These are phyloP conservation scores for Nibea albiflora DNA, from an alignment of 2,113 vertebrate species.

Conservation along the genomic window DNA sequence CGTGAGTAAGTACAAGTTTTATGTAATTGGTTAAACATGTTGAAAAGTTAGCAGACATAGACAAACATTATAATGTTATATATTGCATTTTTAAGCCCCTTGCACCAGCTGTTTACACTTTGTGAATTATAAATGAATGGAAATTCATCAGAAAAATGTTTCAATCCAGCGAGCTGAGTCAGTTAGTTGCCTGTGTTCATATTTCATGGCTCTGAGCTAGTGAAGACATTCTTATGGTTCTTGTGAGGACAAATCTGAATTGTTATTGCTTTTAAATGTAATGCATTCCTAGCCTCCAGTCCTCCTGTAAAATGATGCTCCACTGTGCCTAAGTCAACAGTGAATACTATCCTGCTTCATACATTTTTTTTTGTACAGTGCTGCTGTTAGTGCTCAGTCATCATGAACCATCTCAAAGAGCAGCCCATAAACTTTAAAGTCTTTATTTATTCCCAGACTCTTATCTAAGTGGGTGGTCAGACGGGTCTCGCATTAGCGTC, in stretches of 20 bases:
- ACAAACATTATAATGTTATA: background rate
- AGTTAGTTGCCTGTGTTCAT: background rate
- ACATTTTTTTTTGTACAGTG: background rate
- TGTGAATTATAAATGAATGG: background rate
- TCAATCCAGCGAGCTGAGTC: background rate
- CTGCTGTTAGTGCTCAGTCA: constrained; percentile 8
- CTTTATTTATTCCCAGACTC: constrained; percentile 33
- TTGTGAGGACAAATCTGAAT: background rate
- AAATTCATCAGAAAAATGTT: background rate
- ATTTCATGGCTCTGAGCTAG: background rate
- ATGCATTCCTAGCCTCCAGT: background rate
- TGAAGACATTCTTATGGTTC: background rate
- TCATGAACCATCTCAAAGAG: constrained; percentile 20
- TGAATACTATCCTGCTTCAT: background rate
- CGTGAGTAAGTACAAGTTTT: background rate
- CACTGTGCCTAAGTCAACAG: background rate
- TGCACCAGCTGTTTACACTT: background rate
- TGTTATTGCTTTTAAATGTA: background rate
- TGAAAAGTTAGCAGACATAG: background rate
- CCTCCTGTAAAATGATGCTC: background rate
- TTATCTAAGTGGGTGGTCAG: constrained; percentile 41
- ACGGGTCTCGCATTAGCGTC: background rate
- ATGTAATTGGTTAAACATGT: background rate
- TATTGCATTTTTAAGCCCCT: background rate
- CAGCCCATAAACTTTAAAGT: constrained; percentile 17